phyloP scores from a whole-genome alignment of 2,113 vertebrate genomes.

The Microtus montanus region DNA sequence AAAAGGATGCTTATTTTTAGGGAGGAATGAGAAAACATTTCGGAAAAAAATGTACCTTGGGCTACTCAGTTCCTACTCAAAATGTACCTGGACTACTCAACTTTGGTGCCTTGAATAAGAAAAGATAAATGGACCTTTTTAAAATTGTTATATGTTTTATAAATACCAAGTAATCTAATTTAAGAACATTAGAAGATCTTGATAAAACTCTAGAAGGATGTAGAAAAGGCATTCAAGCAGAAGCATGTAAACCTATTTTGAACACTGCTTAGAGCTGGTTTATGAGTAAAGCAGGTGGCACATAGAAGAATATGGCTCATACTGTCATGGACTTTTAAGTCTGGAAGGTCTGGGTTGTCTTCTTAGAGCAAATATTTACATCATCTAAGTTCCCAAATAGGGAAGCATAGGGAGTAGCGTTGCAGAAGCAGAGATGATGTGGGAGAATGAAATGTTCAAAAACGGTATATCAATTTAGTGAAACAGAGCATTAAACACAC shows the following conservation, averaged over 20 bases:
- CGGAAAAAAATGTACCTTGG: not conserved
- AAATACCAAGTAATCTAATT: not conserved
- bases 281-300: not conserved
- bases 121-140: rapidly evolving
- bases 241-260: not conserved
- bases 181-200: not conserved
- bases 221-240: not conserved
- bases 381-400: not conserved
- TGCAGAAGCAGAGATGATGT: not conserved
- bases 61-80: not conserved
- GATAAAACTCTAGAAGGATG: not conserved
- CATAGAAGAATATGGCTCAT: not conserved
- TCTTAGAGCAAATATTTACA: not conserved
- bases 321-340: not conserved
- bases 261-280: not conserved
- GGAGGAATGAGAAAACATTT: not conserved
- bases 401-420: not conserved
- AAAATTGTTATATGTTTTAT: not conserved
- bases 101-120: not conserved
- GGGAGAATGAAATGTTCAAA: not conserved
- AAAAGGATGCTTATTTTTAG: not conserved
- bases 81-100: rapidly evolving
- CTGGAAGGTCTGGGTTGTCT: not conserved
- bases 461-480: not conserved
- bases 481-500: not conserved